Percentiles rank a stretch among this genome's conserved stretches.
Conservation (phyloP, 1,140 invertebrate genomes). For the Agrypnia vestita region DNA sequence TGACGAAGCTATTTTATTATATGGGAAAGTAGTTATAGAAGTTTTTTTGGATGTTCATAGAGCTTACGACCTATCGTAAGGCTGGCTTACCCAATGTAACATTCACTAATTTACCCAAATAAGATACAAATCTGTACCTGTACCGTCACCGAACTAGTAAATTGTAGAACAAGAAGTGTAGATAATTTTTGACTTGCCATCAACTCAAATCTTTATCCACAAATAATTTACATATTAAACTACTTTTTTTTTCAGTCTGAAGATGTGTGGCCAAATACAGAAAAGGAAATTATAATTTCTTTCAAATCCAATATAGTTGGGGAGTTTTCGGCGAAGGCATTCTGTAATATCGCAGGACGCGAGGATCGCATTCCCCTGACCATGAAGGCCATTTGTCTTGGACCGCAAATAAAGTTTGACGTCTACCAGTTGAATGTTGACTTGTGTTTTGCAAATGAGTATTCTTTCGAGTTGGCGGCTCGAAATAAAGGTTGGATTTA, state of each 20-base stretch:
- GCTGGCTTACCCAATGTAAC: too few relatives aligned
- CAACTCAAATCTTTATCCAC: too few relatives aligned
- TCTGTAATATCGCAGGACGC: conserved; percentile 7
- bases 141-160: too few relatives aligned
- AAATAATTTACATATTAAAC: too few relatives aligned
- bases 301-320: conserved; percentile 19
- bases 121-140: too few relatives aligned
- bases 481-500: conserved; percentile 1
- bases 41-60: too few relatives aligned
- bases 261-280: conserved; percentile 35
- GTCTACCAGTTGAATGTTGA: neutral
- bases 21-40: too few relatives aligned
- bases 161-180: too few relatives aligned
- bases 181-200: too few relatives aligned
- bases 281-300: conserved; percentile 27
- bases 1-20: too few relatives aligned
- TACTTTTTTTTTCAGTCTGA: conserved; percentile 6
- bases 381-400: conserved; percentile 20
- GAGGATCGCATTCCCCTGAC: conserved; percentile 5
- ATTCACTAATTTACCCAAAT: too few relatives aligned
- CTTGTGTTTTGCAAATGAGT: conserved; percentile 13
- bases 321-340: conserved; percentile 11
- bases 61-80: too few relatives aligned
- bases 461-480: neutral
- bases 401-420: conserved; percentile 18